These are phyloP conservation scores for Ophiothrix spiculata DNA, from an alignment of 35 echinoderm and acorn worm genomes.

Conservation along the genomic window DNA sequence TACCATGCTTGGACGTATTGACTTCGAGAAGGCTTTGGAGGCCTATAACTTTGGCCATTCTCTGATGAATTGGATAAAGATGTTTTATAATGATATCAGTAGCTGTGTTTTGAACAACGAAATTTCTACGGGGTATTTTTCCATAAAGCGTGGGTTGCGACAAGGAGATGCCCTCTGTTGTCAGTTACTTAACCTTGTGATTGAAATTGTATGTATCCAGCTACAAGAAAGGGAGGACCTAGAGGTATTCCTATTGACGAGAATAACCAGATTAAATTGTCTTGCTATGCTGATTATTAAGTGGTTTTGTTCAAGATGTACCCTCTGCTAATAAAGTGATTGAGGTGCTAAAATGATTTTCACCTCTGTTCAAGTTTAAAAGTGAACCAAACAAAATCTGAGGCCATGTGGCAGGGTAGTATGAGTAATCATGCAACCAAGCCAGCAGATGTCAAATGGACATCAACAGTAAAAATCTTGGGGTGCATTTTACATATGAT, in stretches of 20 bases:
- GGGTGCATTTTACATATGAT: not conserved
- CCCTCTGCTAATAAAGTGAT: not conserved
- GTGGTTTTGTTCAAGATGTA: slow-evolving; percentile 1
- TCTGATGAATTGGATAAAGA: not conserved
- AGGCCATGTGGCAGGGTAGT: not conserved
- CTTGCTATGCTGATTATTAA: slow-evolving; percentile 2
- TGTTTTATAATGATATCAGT: not conserved
- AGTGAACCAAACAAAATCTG: not conserved
- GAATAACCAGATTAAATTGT: not conserved
- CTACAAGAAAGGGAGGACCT: not conserved
- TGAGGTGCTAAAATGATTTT: not conserved
- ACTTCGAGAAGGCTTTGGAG: not conserved
- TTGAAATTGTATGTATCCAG: not conserved
- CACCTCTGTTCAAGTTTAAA: slow-evolving; percentile 1
- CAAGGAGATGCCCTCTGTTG: not conserved
- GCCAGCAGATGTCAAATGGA: not conserved
- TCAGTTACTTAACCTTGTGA: not conserved
- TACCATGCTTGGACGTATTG: not conserved
- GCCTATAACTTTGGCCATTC: not conserved
- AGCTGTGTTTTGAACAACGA: not conserved
- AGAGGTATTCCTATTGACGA: not conserved
- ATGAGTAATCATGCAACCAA: not conserved
- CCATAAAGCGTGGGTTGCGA: not conserved
- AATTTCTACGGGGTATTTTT: slow-evolving; percentile 11
- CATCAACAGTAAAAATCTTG: not conserved